These are phyloP conservation scores for Phymatocera aterrima DNA, from an alignment of 2,888 invertebrate genomes.

Conservation along the genomic window DNA sequence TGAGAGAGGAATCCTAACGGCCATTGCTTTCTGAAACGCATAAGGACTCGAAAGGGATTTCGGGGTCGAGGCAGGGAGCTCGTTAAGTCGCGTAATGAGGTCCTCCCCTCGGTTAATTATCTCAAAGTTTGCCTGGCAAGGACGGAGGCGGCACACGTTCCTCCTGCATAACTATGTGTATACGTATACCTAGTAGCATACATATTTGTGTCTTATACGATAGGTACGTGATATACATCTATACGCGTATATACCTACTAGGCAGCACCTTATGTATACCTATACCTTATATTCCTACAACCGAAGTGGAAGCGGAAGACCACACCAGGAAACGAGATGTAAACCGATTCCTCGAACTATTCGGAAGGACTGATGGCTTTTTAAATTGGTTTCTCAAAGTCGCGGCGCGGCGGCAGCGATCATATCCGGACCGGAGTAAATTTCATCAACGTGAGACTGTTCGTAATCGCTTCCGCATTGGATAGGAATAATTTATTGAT, in stretches of 20 bases:
- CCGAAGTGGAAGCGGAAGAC: conserved; percentile 34
- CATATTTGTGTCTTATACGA: neutral
- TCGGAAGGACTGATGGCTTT: conserved; percentile 53
- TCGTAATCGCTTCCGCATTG: neutral
- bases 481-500: neutral
- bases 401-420: conserved; percentile 3
- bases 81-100: conserved; percentile 66
- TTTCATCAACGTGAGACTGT: neutral
- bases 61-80: conserved; percentile 55
- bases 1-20: conserved; percentile 19
- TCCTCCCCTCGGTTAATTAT: conserved; percentile 66
- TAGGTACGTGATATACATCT: conserved; percentile 1
- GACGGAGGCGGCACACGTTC: conserved; percentile 33
- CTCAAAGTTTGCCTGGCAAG: conserved; percentile 48
- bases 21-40: neutral
- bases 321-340: conserved; percentile 56
- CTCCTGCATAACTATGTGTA: neutral
- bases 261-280: conserved; percentile 4
- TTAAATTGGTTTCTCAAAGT: conserved; percentile 53
- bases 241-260: neutral
- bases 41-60: conserved; percentile 35
- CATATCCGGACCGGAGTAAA: conserved; percentile 20
- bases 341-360: conserved; percentile 58
- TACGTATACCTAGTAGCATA: neutral
- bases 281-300: conserved; percentile 10